Percentiles rank a stretch among this genome's conserved stretches.
Conservation (phyloP, 2,888 invertebrate genomes). For the Dryococelus australis region DNA sequence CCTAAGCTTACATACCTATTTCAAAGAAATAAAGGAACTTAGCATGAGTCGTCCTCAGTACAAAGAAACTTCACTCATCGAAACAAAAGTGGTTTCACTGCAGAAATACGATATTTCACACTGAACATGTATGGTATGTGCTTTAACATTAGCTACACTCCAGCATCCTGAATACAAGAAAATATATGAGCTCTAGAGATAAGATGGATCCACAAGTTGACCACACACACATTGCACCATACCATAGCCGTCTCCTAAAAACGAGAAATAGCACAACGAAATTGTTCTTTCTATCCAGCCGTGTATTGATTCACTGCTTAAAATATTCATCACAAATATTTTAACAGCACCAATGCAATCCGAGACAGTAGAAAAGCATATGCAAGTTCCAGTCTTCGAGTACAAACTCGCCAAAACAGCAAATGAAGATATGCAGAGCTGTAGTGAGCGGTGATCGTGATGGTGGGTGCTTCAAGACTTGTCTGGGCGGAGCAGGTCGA, state of each 20-base stretch:
- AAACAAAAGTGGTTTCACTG: not conserved
- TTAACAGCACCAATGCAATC: not conserved
- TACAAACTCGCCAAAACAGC: not conserved
- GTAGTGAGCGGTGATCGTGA: too few relatives aligned
- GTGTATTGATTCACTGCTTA: not conserved
- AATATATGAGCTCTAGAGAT: conserved; percentile 1
- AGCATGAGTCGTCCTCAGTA: not conserved
- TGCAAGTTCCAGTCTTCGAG: not conserved
- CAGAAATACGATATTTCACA: not conserved
- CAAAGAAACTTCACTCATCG: not conserved
- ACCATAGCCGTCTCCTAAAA: not conserved
- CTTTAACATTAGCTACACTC: not conserved
- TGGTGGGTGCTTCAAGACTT: not conserved
- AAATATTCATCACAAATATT: not conserved
- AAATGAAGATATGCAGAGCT: too few relatives aligned
- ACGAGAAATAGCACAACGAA: not conserved
- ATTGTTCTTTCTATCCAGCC: not conserved
- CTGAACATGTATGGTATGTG: not conserved
- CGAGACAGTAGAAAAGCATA: not conserved
- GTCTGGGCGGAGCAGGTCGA: not conserved
- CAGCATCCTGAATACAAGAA: not conserved
- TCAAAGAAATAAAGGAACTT: not conserved
- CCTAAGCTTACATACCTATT: not conserved
- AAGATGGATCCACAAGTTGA: not conserved
- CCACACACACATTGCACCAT: not conserved